Evolutionary conservation across 2,113 vertebrate species (phyloP), one percentile per base, ranked within the genome.

Genomic region (Glaucomys volans): DNA sequence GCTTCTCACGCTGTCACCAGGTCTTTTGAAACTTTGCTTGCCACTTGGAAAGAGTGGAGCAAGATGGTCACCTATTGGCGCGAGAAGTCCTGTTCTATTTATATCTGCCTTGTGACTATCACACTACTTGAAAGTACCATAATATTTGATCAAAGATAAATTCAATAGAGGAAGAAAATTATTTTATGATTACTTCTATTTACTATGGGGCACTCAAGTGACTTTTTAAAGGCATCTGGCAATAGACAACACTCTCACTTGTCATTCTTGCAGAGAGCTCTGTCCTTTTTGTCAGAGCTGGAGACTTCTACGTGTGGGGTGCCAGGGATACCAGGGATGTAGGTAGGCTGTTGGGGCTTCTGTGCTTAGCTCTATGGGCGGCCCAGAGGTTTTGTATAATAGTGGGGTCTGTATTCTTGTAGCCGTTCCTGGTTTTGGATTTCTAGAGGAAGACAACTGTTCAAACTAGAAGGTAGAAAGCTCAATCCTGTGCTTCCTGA

Each of bases 81-180:
- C 54, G 71, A 95, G 30, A 86, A 79, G 28, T 32, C 13, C 66
- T 32, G 0, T 77, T 93, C 59, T 86, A 9, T 62, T 88, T 87
- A 20, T 72, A 52, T 71, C 50, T 77, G 17, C 35, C 35, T 4
- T 90, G 52, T 86, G 26, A 87, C 28, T 13, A 35, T 66, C 35
- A 10, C 4, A 4, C 24, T 59, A 37, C 72, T 59, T 88, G 22
- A 87, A 35, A 67, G 13, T 37, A 22, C 14, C 42, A 17, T 44
- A 22, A 35, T 52, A 35, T 52, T 89, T 85, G 88, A 10, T 82
- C 59, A 91, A 91, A 85, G 66, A 59, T 37, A 13, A 10, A 69
- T 83, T 90, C 12, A n/a, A 2, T 72, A 77, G 42, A 75, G 82
- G 59, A 86, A 72, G n/a, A 91, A 86, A 69, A 35, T n/a, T 57